phyloP scores from a whole-genome alignment of 2,797 vertebrate species.

The Anomalospiza imberbis region DNA sequence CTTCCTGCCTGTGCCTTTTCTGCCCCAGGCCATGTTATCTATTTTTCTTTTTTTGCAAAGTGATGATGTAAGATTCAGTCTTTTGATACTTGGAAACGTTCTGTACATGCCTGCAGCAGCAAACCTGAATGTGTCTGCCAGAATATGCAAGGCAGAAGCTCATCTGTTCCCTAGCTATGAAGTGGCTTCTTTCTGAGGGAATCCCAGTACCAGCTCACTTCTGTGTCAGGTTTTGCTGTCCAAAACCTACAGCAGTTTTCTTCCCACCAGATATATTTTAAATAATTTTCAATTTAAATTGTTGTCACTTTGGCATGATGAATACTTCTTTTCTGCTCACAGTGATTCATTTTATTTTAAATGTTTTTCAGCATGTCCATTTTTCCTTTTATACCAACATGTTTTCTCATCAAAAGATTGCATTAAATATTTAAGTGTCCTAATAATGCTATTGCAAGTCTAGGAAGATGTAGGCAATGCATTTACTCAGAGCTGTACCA shows the following conservation, averaged over 20 bases:
- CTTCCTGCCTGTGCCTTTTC: neutral
- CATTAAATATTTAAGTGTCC: neutral
- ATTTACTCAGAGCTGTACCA: neutral
- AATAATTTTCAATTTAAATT: neutral
- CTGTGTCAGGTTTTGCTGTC: neutral
- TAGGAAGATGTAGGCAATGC: neutral
- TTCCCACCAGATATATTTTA: neutral
- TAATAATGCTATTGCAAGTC: neutral
- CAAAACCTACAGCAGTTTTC: neutral
- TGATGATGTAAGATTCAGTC: neutral
- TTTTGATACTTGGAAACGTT: neutral
- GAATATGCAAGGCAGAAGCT: neutral
- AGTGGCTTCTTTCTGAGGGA: neutral
- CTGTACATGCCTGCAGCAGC: neutral
- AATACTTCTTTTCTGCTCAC: neutral
- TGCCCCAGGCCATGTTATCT: neutral
- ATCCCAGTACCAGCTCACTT: neutral
- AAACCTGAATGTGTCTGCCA: neutral
- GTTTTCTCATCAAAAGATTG: neutral
- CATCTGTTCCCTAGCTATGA: neutral
- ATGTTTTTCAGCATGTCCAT: neutral
- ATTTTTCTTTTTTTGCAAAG: neutral
- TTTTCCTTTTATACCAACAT: neutral
- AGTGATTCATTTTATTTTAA: neutral
- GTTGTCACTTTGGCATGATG: neutral